These are phyloP conservation scores for Pteropus alecto DNA, from an alignment of 2,113 vertebrate species.

Conservation along the genomic window DNA sequence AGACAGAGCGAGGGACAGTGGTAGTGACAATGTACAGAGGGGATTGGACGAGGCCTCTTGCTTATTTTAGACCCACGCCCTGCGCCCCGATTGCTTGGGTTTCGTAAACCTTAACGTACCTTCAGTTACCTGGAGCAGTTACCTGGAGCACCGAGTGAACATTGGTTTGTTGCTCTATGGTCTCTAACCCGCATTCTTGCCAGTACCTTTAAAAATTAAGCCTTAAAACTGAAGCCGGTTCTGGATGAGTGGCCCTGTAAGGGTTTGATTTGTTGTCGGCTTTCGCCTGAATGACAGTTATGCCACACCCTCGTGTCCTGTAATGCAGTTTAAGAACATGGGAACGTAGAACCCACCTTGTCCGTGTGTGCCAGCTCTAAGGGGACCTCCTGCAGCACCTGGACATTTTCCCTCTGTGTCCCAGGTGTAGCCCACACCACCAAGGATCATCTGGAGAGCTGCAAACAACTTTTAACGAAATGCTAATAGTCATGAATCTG, in stretches of 20 bases:
- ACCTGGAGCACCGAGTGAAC: background rate
- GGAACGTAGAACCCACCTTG: background rate
- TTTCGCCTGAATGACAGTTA: rapidly evolving
- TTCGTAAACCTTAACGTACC: rapidly evolving
- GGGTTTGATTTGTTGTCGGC: background rate
- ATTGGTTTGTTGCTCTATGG: background rate
- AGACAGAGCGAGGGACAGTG: background rate
- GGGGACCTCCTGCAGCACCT: background rate
- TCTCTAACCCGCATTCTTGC: background rate
- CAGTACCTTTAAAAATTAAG: background rate
- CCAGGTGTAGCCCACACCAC: background rate
- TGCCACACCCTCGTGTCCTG: rapidly evolving
- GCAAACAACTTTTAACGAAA: background rate
- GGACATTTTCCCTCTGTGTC: background rate
- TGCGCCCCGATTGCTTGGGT: background rate
- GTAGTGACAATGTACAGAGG: background rate
- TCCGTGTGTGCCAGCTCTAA: background rate
- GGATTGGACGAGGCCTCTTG: background rate
- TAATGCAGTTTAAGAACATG: background rate
- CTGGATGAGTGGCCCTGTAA: background rate
- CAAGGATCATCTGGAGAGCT: background rate
- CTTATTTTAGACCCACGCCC: background rate
- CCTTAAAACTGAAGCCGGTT: background rate
- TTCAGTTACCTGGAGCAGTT: background rate
- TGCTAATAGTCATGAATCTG: background rate